Base-by-base conservation (phyloP, 2,113 vertebrate species). In the Syngnathoides biaculeatus region DNA sequence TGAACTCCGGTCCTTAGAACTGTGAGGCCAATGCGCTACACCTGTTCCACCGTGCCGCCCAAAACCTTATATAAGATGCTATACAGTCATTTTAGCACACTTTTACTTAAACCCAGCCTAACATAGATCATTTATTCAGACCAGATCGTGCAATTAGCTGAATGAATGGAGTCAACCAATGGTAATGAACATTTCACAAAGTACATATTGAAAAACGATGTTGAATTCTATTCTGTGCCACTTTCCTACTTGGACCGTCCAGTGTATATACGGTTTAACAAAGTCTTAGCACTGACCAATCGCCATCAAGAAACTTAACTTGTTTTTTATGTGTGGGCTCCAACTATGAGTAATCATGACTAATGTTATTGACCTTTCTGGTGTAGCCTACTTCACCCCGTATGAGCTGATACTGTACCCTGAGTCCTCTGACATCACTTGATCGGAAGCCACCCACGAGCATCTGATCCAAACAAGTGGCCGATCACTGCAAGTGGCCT, bases 301-400 rank as follows among this genome's bases (percentile, higher is more conserved):
- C 68, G 56, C 48, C 78, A 79, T 68, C 38, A 55, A 79, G 78
- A 57, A 74, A 63, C 66, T 61, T 68, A 69, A 65, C 69, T 62
- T 86, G 84, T 86, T 74, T 81, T 86, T 26, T 64, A 65, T 68
- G 78, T 79, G 86, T 84, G 79, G 83, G 84, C 69, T 73, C 56
- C 8, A 59, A 77, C 71, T 58, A 43, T 84, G 87, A 86, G 74
- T 81, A 85, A 85, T 79, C 71, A 71, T 88, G 87, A 89, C 83
- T 83, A 87, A 89, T 60, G 14, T 75, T 69, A 68, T 67, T 84
- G 82, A 85, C 86, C 84, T 83, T 89, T 85, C 67, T 74, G 57
- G 30, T 80, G 62, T 67, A 65, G 52, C 80, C 79, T 73, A 73
- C 69, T 19, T 63, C 72, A 40, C 4, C 24, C 45, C 7, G 64